A percentile compares a stretch with the other conserved stretches of the same genome.
phyloP scores from a whole-genome alignment of 2,113 vertebrate species.

The Cololabis saira region DNA sequence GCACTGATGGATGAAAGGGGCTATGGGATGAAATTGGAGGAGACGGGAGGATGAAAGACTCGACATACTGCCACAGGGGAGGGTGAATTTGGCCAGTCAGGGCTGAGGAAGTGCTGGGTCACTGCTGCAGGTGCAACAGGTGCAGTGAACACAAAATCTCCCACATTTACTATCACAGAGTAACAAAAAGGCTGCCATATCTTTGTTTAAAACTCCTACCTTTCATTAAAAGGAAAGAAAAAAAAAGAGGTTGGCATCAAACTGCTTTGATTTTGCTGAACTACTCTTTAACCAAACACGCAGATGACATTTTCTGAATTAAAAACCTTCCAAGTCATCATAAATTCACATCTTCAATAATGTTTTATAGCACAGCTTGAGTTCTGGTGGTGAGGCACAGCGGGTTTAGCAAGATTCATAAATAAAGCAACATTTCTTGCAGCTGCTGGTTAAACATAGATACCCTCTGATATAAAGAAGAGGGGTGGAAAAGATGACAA shows the following conservation, averaged over 20 bases:
- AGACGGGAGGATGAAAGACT: conserved; percentile 55
- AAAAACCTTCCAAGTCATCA: conserved; percentile 33
- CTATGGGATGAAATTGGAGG: conserved; percentile 10
- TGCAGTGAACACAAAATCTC: background rate
- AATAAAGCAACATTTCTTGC: conserved; percentile 35
- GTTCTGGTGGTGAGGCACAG: conserved; percentile 9
- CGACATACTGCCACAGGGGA: conserved; percentile 32
- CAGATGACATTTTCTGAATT: conserved; percentile 15
- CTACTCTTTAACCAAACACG: conserved; percentile 29
- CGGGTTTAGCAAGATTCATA: conserved; percentile 24
- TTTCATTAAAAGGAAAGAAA: background rate
- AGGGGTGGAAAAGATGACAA: conserved; percentile 30
- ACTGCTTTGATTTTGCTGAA: conserved; percentile 12
- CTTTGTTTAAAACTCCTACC: no score
- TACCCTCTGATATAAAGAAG: conserved; percentile 21
- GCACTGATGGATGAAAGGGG: conserved; percentile 60
- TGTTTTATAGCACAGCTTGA: conserved; percentile 57
- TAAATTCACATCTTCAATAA: conserved; percentile 35
- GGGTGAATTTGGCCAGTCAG: conserved; percentile 18
- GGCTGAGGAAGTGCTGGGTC: conserved; percentile 34
- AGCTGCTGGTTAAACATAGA: conserved; percentile 14
- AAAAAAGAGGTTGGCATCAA: background rate
- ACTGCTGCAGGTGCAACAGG: conserved; percentile 55
- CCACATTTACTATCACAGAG: background rate
- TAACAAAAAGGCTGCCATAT: no score